Conservation (phyloP, 2,888 invertebrate genomes). For the Troilus luridus region DNA sequence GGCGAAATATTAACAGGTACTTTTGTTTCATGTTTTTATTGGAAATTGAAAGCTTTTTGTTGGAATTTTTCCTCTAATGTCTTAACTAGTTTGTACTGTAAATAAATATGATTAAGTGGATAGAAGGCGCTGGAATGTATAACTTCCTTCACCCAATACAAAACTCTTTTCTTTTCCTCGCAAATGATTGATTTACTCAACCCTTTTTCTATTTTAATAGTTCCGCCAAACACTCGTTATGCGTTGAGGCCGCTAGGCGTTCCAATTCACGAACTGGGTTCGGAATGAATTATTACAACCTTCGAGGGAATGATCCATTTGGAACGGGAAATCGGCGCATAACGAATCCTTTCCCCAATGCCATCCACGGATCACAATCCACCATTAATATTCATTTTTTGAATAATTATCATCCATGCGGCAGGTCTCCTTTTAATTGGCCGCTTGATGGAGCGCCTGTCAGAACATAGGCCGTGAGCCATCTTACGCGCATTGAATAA, state of each 20-base stretch:
- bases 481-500: constrained; percentile 1
- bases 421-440: constrained; percentile 22
- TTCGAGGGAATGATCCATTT: background rate
- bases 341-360: constrained; percentile 23
- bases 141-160: background rate
- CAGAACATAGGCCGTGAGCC: constrained; percentile 14
- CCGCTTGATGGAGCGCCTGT: constrained; percentile 7
- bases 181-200: background rate
- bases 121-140: background rate
- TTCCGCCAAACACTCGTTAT: constrained; percentile 29
- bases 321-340: background rate
- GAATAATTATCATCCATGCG: background rate
- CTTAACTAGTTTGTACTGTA: background rate
- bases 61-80: background rate
- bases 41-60: too few relatives aligned
- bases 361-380: constrained; percentile 31
- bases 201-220: background rate
- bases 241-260: background rate
- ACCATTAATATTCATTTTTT: constrained; percentile 41
- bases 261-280: constrained; percentile 29
- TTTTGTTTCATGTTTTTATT: too few relatives aligned
- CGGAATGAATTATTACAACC: constrained; percentile 3
- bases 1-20: too few relatives aligned
- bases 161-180: background rate
- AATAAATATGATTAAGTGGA: background rate